A percentile compares a stretch with the other conserved stretches of the same genome.
Evolutionary conservation across 1,140 invertebrate species (phyloP).

Genomic region (Gonioctena quinquepunctata): DNA sequence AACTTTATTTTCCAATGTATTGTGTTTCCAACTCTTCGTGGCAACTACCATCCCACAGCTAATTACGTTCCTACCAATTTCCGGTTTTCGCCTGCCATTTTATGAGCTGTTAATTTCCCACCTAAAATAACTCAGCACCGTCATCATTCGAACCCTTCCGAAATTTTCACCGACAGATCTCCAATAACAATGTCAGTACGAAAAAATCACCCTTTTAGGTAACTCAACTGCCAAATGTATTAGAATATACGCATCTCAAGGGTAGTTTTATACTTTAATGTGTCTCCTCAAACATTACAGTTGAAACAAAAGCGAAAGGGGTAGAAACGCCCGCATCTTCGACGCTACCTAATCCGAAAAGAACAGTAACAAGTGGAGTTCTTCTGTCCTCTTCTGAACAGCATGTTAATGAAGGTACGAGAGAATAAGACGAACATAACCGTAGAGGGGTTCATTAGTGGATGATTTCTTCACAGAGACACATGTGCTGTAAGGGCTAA

Average conservation of each 20-base stretch:
- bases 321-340: conserved; percentile 36
- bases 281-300: conserved; percentile 40
- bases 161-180: conserved; percentile 2
- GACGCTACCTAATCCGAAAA: not conserved
- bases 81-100: not conserved
- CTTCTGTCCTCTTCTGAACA: not conserved
- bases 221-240: conserved; percentile 36
- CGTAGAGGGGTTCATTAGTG: conserved; percentile 11
- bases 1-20: too few relatives aligned
- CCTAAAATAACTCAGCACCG: not conserved
- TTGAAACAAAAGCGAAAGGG: conserved; percentile 42
- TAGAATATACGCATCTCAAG: conserved; percentile 43
- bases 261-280: conserved; percentile 42
- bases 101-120: not conserved
- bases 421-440: not conserved
- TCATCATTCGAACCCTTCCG: conserved; percentile 2
- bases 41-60: not conserved
- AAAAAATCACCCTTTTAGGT: conserved; percentile 35
- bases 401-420: not conserved
- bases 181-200: conserved; percentile 35
- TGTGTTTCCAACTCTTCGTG: too few relatives aligned
- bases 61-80: not conserved
- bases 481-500: conserved; percentile 39
- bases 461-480: conserved; percentile 36
- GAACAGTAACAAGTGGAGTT: not conserved